Percentiles rank a stretch among this genome's conserved stretches.
Evolutionary conservation across 2,113 vertebrate species (phyloP).

Genomic region (Paedocypris sp.): DNA sequence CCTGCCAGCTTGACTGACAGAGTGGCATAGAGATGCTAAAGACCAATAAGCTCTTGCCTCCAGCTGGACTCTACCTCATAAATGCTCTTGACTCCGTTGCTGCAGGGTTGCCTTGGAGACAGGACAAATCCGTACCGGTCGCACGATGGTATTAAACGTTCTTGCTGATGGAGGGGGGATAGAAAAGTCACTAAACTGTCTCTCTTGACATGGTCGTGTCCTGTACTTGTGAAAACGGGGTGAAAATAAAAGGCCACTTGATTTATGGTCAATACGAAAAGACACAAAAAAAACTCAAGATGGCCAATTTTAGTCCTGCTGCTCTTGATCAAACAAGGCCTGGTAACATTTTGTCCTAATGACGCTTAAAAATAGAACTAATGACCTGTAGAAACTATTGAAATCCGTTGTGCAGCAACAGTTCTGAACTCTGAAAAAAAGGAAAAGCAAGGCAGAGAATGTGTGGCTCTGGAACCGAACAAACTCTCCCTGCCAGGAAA

Average conservation of each 20-base stretch:
- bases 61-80: constrained; percentile 22
- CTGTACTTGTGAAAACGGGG: not conserved
- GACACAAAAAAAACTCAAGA: not conserved
- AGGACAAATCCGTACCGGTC: constrained; percentile 8
- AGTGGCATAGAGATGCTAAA: not conserved
- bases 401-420: too few species aligned
- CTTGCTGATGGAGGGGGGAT: constrained; percentile 6
- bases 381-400: too few species aligned
- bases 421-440: not conserved
- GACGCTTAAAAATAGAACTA: too few species aligned
- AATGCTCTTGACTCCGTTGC: constrained; percentile 19
- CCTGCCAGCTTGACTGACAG: not conserved
- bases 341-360: too few species aligned
- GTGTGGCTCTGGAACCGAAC: not conserved
- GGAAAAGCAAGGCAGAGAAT: not conserved
- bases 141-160: constrained; percentile 21
- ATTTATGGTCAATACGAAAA: not conserved
- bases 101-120: constrained; percentile 36
- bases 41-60: constrained; percentile 11
- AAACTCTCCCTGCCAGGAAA: constrained; percentile 16
- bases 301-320: not conserved
- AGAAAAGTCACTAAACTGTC: not conserved
- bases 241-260: not conserved
- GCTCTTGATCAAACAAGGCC: not conserved
- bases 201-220: not conserved